Base-by-base conservation (phyloP, 2,888 invertebrate genomes). In the Heteromurus nitidus region DNA sequence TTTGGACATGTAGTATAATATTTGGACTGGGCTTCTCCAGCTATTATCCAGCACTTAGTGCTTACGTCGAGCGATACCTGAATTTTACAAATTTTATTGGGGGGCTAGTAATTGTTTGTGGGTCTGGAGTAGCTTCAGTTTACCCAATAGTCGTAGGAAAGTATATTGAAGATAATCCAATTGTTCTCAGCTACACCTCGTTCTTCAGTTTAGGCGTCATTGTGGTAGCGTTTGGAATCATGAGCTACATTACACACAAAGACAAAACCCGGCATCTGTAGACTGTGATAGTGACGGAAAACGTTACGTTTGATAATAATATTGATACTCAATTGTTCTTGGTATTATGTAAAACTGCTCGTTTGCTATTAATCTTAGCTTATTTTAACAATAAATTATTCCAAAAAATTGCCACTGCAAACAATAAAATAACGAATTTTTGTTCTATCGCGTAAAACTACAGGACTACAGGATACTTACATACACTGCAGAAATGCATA, bases 11-110 rank as follows among this genome's bases (percentile, higher is more conserved):
- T 3, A 62, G 80, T 55, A 70, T 74, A 3, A 9, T 83, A 7
- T 70, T 83, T 50, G 83, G 83, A 16, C 13, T 79, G 0, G 80
- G 76, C 26, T 80, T 83, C 36, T 83, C 80, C 0, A 80, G 72
- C 18, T 30, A 60, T 16, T 83, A 62, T 53, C 30, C 76, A 2
- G 44, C 80, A 9, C 80, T 80, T 26, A 50, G 62, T 28, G 76
- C 74, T 0, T 83, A 36, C 31, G 62, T 80, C 11, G 83, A 83
- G 64, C 70, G 60, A 31, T 62, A 80, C 24, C 22, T 79, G 1
- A 31, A 58, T 20, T 58, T 83, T 24, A 75, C 82, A 9, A 75
- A 83, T 60, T 74, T 65, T n/a, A 73, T 83, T 20, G 77, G 62
- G 0, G 31, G 70, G n/a, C 24, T 80, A 18, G 65, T 80, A 50